Base-by-base conservation (phyloP, 2,797 vertebrate genomes). In the Tachyglossus aculeatus region DNA sequence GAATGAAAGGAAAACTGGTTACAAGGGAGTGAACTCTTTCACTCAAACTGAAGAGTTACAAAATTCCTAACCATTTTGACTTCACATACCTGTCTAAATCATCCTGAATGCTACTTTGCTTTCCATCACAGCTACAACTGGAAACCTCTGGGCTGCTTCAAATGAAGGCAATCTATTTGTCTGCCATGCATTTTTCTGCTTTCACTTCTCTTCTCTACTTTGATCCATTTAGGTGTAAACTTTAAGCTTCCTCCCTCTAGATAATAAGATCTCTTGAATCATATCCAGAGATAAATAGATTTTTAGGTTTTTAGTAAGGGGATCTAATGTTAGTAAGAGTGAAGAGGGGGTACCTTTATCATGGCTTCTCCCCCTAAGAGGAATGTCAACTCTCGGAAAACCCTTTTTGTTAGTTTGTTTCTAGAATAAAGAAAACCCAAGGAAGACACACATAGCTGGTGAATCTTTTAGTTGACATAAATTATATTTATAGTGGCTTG, bases 41-140 rank as follows among this genome's bases (percentile, higher is more conserved):
- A 80, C 25, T 48, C 71, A 69, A 69, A 51, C 61, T 5, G 25
- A 60, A 61, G n/a, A 61, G 15, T 38, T 80, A 85, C 5, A 39
- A 58, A 63, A 39, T 44, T 52, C 9, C 50, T 19, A 3, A 78
- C 67, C 3, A 61, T 33, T 63, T 73, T 61, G 19, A 65, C 44
- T 50, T 60, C 54, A 69, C 25, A 74, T 37, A 71, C 61, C 27
- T 4, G 34, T 38, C 50, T 64, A 67, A 51, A 44, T 69, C 19
- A 82, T 14, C 13, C 38, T 56, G 32, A 6, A 74, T 66, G 6
- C 50, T 29, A 73, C 32, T 68, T 27, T 55, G 40, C 32, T 40
- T 57, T 80, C 64, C 10, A 71, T 4, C 56, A 64, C 74, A 80
- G 47, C 1, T 40, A 56, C 8, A 77, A 25, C 1, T 44, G 54